phyloP scores from a whole-genome alignment of 2,113 vertebrate species.

The Ceyx margarethae region DNA sequence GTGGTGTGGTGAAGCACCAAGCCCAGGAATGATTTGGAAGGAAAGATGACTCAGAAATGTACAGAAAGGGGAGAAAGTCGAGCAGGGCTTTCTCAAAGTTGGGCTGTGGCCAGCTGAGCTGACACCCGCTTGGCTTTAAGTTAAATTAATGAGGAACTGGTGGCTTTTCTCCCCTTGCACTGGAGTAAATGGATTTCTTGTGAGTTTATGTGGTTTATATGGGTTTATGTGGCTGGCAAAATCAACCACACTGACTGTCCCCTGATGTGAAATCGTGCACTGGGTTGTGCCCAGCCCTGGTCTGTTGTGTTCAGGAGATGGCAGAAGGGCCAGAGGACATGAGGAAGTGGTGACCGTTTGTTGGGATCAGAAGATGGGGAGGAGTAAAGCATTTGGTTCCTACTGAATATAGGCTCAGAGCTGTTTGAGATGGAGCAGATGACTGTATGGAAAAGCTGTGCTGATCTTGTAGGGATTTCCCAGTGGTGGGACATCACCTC shows the following conservation, averaged over 20 bases:
- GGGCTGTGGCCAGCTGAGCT: neutral
- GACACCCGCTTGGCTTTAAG: neutral
- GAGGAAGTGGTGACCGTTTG: fast-evolving
- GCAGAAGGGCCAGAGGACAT: fast-evolving
- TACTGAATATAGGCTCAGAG: neutral
- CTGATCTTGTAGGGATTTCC: neutral
- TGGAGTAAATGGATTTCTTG: neutral
- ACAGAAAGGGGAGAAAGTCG: neutral
- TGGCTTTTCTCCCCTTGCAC: neutral
- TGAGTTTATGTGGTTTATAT: too few species aligned
- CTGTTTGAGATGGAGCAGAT: neutral
- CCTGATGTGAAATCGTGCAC: fast-evolving
- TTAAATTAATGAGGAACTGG: fast-evolving
- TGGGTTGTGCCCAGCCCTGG: neutral
- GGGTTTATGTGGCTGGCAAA: neutral
- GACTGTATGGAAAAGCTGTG: neutral
- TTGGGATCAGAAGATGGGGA: fast-evolving
- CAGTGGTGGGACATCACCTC: neutral
- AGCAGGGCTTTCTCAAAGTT: neutral
- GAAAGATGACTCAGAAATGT: neutral
- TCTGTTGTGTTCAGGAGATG: neutral
- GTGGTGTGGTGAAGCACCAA: fast-evolving
- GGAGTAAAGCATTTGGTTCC: fast-evolving
- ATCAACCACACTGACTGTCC: fast-evolving
- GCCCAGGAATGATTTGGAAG: neutral